phyloP scores from a whole-genome alignment of 1,140 invertebrate species.

The Gryon sp. region DNA sequence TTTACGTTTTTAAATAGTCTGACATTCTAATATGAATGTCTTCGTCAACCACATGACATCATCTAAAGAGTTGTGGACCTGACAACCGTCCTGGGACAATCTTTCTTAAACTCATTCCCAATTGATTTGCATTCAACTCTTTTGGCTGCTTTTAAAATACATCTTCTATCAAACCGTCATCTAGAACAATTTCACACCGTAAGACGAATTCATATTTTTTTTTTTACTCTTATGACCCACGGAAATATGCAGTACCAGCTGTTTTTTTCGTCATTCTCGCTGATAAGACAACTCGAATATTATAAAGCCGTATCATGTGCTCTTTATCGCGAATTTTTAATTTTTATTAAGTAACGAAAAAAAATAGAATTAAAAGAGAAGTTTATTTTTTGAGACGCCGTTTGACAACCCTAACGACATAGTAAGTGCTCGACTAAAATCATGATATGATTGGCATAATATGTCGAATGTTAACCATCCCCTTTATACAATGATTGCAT shows the following conservation, averaged over 20 bases:
- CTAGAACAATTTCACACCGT: conserved; percentile 23
- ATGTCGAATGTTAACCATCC: conserved; percentile 4
- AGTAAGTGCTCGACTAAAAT: conserved; percentile 44
- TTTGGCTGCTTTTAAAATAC: conserved; percentile 42
- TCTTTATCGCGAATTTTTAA: conserved; percentile 51
- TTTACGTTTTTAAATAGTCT: too few species aligned
- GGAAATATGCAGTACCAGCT: conserved; percentile 44
- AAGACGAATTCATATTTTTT: conserved; percentile 4
- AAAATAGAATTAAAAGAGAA: too few species aligned
- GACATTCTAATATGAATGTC: too few species aligned
- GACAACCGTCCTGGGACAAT: conserved; percentile 16
- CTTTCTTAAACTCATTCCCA: conserved; percentile 29
- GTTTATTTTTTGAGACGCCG: too few species aligned
- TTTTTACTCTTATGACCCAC: conserved; percentile 35
- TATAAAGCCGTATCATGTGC: conserved; percentile 44
- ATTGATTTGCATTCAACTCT: conserved; percentile 31
- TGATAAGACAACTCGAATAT: conserved; percentile 18
- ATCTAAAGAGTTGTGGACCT: too few species aligned
- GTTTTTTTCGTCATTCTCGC: conserved; percentile 20
- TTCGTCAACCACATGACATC: too few species aligned
- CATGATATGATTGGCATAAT: conserved; percentile 34
- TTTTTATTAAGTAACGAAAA: too few species aligned
- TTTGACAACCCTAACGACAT: too few species aligned
- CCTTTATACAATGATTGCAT: conserved; percentile 31
- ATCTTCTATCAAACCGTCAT: conserved; percentile 35